phyloP scores from a whole-genome alignment of 2,797 vertebrate species.

The Syndactyla subalaris region DNA sequence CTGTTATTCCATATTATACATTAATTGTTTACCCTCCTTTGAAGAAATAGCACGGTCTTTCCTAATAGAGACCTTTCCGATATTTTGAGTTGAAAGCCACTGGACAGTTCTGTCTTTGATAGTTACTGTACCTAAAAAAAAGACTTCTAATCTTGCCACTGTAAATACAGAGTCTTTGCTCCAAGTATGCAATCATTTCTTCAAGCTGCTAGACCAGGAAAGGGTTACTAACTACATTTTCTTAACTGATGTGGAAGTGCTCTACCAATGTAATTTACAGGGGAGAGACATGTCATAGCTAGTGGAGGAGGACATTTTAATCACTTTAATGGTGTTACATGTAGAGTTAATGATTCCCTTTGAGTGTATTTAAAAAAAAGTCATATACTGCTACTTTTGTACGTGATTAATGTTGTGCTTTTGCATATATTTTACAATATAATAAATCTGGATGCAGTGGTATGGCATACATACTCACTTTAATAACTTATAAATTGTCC shows the following conservation, averaged over 20 bases:
- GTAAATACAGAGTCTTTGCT: not conserved
- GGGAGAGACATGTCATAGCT: constrained; percentile 66
- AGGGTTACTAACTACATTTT: constrained; percentile 62
- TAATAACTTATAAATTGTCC: not conserved
- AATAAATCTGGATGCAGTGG: not conserved
- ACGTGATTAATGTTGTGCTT: constrained; percentile 13
- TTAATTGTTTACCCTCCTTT: not conserved
- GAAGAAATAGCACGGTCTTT: not conserved
- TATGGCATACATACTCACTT: not conserved
- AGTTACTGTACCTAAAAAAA: not conserved
- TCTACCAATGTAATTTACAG: constrained; percentile 54
- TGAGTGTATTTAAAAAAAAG: constrained; percentile 48
- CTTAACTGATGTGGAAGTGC: constrained; percentile 47
- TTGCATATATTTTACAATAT: constrained; percentile 31
- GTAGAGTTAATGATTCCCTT: constrained; percentile 70
- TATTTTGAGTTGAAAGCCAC: not conserved
- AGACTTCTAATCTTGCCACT: not conserved
- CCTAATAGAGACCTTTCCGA: not conserved
- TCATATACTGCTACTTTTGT: constrained; percentile 23
- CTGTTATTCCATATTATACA: not conserved
- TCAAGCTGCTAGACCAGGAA: constrained; percentile 65
- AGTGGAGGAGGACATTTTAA: constrained; percentile 72
- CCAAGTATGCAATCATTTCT: not conserved
- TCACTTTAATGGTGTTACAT: constrained; percentile 67
- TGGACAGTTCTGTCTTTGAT: not conserved